phyloP scores from a whole-genome alignment of 2,113 vertebrate genomes.

The Conger conger region DNA sequence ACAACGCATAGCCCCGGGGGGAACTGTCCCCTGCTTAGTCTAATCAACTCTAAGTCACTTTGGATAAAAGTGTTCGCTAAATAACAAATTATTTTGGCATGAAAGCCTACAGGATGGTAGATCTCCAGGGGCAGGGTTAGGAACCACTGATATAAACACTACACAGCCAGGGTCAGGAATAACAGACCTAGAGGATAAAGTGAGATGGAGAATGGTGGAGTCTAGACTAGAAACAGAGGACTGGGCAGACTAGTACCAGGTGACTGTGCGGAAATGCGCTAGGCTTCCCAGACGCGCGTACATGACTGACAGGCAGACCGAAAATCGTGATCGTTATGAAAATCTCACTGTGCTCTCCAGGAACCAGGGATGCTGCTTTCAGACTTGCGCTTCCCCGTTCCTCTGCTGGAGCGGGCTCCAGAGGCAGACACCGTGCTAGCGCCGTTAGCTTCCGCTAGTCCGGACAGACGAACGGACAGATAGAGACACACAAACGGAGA shows the following conservation, averaged over 20 bases:
- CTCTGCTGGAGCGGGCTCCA: slow-evolving; percentile 29
- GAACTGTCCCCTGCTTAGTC: too few relatives aligned
- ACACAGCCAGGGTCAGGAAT: not conserved
- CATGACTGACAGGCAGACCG: too few relatives aligned
- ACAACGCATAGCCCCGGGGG: too few relatives aligned
- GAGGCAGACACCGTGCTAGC: too few relatives aligned
- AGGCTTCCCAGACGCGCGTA: not conserved
- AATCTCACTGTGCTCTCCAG: slow-evolving; percentile 6
- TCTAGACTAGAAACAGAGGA: not conserved
- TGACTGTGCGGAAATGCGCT: not conserved
- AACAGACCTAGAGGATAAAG: not conserved
- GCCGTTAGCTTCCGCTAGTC: not conserved
- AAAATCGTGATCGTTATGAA: not conserved
- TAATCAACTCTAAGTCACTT: too few relatives aligned
- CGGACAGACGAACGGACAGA: not conserved
- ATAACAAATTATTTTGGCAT: too few relatives aligned
- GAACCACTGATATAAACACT: too few relatives aligned
- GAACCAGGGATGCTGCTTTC: slow-evolving; percentile 55
- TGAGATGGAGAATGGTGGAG: slow-evolving; percentile 57
- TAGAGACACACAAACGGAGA: not conserved
- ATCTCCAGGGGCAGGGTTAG: too few relatives aligned
- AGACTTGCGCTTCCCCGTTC: slow-evolving; percentile 22
- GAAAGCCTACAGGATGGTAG: too few relatives aligned
- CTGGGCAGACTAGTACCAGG: not conserved
- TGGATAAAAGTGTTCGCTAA: too few relatives aligned